Evolutionary conservation across 2,888 invertebrate species (phyloP).

Genomic region (Ischnus inquisitorius): DNA sequence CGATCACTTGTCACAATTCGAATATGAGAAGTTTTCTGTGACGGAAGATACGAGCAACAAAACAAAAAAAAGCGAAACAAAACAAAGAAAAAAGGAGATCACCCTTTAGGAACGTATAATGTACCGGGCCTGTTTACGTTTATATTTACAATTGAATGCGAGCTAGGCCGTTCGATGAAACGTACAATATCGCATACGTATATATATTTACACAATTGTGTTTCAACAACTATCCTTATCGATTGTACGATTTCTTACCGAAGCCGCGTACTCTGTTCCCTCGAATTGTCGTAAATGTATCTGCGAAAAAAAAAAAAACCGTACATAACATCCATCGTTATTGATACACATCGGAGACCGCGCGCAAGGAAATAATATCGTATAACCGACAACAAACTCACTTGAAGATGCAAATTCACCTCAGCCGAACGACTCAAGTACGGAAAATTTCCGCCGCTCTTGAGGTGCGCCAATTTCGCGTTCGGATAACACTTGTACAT

Average conservation of each 20-base stretch:
- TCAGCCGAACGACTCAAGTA: constrained; percentile 95
- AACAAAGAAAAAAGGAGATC: constrained; percentile 11
- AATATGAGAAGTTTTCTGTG: background rate
- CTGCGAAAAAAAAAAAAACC: constrained; percentile 82
- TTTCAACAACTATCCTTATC: constrained; percentile 55
- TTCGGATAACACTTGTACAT: constrained; percentile 94
- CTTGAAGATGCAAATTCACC: constrained; percentile 95
- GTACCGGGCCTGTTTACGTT: constrained; percentile 15
- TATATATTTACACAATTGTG: background rate
- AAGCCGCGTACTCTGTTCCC: constrained; percentile 87
- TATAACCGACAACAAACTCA: constrained; percentile 82
- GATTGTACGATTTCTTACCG: constrained; percentile 82
- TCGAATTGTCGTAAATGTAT: constrained; percentile 92
- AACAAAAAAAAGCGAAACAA: constrained; percentile 14
- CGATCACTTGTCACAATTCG: background rate
- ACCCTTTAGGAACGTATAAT: constrained; percentile 55
- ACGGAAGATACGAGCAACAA: background rate
- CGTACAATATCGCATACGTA: background rate
- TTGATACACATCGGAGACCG: background rate
- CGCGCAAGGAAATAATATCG: background rate
- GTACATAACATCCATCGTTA: background rate
- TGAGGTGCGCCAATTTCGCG: constrained; percentile 94
- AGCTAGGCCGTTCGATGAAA: constrained; percentile 34
- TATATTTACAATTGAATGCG: constrained; percentile 54
- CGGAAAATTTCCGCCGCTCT: constrained; percentile 96